Percentiles rank a stretch among this genome's conserved stretches.
Evolutionary conservation across 2,797 vertebrate genomes (phyloP).

Genomic region (Chromis chromis): DNA sequence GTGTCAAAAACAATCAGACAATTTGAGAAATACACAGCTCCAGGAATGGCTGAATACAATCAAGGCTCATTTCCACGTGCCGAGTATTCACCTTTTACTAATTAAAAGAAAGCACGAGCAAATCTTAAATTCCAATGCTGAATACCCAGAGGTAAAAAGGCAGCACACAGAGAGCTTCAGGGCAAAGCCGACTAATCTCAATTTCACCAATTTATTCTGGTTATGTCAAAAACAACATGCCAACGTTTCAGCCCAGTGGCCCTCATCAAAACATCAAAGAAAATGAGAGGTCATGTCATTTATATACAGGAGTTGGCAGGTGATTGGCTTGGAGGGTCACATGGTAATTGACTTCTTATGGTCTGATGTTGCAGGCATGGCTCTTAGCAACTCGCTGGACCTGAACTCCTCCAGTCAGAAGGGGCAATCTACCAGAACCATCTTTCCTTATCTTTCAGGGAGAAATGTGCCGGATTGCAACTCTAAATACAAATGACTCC

Average conservation of each 20-base stretch:
- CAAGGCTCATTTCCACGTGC: not conserved
- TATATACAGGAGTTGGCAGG: no score
- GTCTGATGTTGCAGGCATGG: no score
- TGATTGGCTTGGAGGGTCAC: no score
- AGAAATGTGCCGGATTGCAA: not conserved
- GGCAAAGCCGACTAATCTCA: no score
- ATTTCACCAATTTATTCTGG: no score
- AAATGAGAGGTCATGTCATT: no score
- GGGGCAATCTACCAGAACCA: not conserved
- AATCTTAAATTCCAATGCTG: not conserved
- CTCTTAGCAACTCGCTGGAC: not conserved
- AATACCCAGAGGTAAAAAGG: no score
- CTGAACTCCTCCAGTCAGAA: conserved; percentile 2
- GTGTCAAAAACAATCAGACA: conserved; percentile 35
- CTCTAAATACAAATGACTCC: conserved; percentile 9
- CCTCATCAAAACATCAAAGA: no score
- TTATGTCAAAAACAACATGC: no score
- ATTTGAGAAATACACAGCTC: conserved; percentile 11
- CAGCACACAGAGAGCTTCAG: no score
- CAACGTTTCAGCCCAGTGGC: no score
- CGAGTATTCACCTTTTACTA: not conserved
- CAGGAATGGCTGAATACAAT: conserved; percentile 5
- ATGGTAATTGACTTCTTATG: no score
- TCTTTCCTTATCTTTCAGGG: not conserved
- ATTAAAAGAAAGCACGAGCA: conserved; percentile 1